These are phyloP conservation scores for Cochlearius cochlearius DNA, from an alignment of 2,113 vertebrate species.

Conservation along the genomic window DNA sequence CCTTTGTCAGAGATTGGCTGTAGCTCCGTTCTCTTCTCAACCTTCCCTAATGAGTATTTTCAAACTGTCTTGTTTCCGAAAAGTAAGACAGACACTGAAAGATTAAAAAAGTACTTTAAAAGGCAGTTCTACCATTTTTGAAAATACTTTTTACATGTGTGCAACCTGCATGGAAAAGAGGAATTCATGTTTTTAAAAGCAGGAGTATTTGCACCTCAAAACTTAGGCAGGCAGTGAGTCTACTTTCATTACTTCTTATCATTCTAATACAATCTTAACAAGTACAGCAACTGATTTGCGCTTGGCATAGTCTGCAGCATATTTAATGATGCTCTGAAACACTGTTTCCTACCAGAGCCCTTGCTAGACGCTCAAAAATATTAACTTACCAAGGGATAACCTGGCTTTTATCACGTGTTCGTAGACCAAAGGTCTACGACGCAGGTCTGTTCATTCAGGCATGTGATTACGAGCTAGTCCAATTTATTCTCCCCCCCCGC, in stretches of 20 bases:
- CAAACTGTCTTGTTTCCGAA: neutral
- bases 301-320: neutral
- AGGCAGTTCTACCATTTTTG: neutral
- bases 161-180: neutral
- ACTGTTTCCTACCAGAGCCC: neutral
- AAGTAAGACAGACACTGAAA: neutral
- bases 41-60: neutral
- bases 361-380: neutral
- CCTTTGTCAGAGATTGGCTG: neutral
- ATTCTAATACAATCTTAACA: neutral
- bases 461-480: neutral
- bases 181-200: neutral
- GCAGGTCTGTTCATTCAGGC: neutral
- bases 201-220: neutral
- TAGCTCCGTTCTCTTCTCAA: neutral
- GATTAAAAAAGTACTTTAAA: neutral
- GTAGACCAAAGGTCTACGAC: neutral
- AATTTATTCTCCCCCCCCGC: neutral
- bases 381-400: neutral
- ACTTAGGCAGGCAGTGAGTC: neutral
- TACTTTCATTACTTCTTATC: slow-evolving; percentile 16
- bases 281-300: neutral
- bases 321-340: neutral
- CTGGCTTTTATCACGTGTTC: neutral
- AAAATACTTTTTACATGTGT: neutral